Evolutionary conservation across 2,113 vertebrate genomes (phyloP).

Genomic region (Sterna hirundo): DNA sequence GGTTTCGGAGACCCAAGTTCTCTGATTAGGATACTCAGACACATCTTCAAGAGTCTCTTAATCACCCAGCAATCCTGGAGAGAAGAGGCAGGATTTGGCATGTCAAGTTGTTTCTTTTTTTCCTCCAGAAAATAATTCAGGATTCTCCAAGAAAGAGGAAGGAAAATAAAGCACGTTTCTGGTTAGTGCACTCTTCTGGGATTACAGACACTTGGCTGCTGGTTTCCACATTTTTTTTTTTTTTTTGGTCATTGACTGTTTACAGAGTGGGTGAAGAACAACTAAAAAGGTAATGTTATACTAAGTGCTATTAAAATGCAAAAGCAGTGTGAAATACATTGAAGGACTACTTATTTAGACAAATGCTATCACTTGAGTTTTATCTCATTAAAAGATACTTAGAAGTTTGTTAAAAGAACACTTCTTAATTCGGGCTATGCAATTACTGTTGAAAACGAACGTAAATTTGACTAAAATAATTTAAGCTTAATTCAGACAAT

Average conservation of each 20-base stretch:
- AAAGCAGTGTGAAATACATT: conserved; percentile 1
- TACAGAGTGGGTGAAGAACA: background rate
- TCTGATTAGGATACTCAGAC: conserved; percentile 45
- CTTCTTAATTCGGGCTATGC: background rate
- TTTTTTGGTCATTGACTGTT: background rate
- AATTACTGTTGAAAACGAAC: background rate
- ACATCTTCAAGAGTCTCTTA: conserved; percentile 33
- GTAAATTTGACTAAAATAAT: background rate
- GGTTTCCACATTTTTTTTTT: background rate
- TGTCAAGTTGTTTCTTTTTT: background rate
- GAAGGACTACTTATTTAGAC: conserved; percentile 23
- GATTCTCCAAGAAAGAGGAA: background rate
- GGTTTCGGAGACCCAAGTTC: background rate
- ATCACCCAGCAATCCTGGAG: conserved; percentile 12
- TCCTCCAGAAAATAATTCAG: background rate
- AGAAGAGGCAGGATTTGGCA: background rate
- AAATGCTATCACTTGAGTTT: conserved; percentile 17
- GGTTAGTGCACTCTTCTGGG: background rate
- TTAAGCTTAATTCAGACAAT: background rate
- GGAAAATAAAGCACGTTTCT: background rate
- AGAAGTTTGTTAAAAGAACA: conserved; percentile 21
- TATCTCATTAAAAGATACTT: conserved; percentile 22
- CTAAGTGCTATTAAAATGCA: background rate
- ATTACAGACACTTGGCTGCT: background rate
- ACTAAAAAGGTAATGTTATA: background rate